These are phyloP conservation scores for Marasmarcha lunaedactyla DNA, from an alignment of 2,888 invertebrate genomes.

Conservation along the genomic window DNA sequence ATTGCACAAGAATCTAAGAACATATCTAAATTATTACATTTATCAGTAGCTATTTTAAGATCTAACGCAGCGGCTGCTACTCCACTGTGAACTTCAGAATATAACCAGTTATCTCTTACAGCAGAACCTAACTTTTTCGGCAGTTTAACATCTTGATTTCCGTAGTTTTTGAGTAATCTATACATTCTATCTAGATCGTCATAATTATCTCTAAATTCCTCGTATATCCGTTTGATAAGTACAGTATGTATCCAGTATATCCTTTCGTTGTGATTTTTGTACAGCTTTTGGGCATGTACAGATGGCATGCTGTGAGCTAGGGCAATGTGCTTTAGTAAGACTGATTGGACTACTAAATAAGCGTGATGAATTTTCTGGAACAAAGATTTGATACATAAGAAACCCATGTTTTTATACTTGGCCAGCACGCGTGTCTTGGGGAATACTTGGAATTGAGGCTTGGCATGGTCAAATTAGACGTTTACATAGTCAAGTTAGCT, in stretches of 20 bases:
- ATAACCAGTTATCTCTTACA: slow-evolving; percentile 43
- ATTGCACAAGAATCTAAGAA: slow-evolving; percentile 54
- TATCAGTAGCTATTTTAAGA: slow-evolving; percentile 42
- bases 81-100: slow-evolving; percentile 53
- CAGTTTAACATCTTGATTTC: slow-evolving; percentile 24
- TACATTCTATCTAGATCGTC: slow-evolving; percentile 51
- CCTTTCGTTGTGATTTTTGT: slow-evolving; percentile 54
- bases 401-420: too few species aligned
- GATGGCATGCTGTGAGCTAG: slow-evolving; percentile 43
- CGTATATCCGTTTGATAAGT: slow-evolving; percentile 30
- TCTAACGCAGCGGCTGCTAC: slow-evolving; percentile 44
- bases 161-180: slow-evolving; percentile 46
- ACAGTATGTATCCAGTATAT: slow-evolving; percentile 50
- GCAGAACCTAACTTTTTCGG: slow-evolving; percentile 35
- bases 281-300: slow-evolving; percentile 24
- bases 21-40: slow-evolving; percentile 45
- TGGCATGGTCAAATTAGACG: too few species aligned
- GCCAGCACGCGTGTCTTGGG: too few species aligned
- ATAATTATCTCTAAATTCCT: slow-evolving; percentile 36
- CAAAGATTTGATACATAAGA: slow-evolving; percentile 5
- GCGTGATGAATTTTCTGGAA: slow-evolving; percentile 62
- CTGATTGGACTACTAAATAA: slow-evolving; percentile 55
- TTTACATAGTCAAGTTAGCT: too few species aligned
- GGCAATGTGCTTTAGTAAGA: slow-evolving; percentile 48
- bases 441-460: too few species aligned